Base-by-base conservation (phyloP, 2,113 vertebrate genomes). In the Lampris incognitus region DNA sequence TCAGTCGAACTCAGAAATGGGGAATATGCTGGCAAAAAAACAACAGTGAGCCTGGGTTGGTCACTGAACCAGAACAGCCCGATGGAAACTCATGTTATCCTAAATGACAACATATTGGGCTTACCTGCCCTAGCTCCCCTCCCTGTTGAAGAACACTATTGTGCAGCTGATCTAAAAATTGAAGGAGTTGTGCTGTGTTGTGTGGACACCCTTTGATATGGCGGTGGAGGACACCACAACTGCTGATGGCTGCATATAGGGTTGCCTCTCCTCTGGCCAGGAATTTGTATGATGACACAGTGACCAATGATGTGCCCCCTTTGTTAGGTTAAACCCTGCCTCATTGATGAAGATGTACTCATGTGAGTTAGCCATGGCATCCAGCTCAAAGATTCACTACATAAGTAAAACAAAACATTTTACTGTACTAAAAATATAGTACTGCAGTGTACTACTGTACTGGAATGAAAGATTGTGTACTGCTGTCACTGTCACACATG, bases 21-120 rank as follows among this genome's bases (percentile, higher is more conserved):
- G 24, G 24, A 24, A 24, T 24, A 24, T 24, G 24, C 24, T 24
- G 24, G 24, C 24, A 24, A 24, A 24, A 24, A 24, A 24, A 24
- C 24, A 24, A 24, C 24, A 24, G 24, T 24, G 58, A 60, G 10
- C 58, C 58, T 60, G 76, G 94, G 95, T 5, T 60, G 58, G 58
- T 60, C 58, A 60, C 38, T 60, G 58, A 60, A 60, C 58, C 58
- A 60, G 58, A 6, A 36, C 36, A 6, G 58, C 58, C 58, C 10
- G 36, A 24, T 24, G 24, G 24, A 24, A 24, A 24, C 24, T 24
- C 24, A 24, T 24, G 24, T 24, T 24, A 24, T 24, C 24, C 24
- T 24, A 24, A 24, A 60, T 60, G 58, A 60, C 58, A 60, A 60
- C 58, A 60, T 38, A 60, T 60, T 60, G 36, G 58, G 58, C 58